Evolutionary conservation across 2,888 invertebrate genomes (phyloP).

Genomic region (Oscheius myriophilus): DNA sequence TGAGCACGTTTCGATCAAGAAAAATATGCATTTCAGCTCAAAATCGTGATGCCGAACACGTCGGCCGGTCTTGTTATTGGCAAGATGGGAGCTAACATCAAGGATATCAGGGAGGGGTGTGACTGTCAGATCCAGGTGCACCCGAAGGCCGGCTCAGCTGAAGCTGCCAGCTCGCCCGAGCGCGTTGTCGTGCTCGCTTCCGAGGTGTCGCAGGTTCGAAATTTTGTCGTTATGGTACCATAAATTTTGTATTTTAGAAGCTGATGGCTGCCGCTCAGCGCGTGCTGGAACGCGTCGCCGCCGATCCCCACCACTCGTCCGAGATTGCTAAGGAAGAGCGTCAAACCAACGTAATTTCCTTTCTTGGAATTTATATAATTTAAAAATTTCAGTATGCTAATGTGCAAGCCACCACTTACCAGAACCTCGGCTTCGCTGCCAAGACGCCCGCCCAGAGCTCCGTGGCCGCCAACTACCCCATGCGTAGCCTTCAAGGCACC

Average conservation of each 20-base stretch:
- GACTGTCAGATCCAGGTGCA: slow-evolving; percentile 76
- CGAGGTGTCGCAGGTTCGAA: slow-evolving; percentile 79
- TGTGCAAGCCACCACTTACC: too few relatives aligned
- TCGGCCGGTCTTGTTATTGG: slow-evolving; percentile 98
- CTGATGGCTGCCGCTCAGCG: slow-evolving; percentile 81
- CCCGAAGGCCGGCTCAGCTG: slow-evolving; percentile 82
- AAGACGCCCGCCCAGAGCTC: background rate
- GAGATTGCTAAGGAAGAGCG: slow-evolving; percentile 47
- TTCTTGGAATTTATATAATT: too few relatives aligned
- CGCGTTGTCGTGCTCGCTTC: slow-evolving; percentile 94
- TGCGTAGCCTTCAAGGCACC: too few relatives aligned
- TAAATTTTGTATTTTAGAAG: slow-evolving; percentile 33
- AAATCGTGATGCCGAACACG: slow-evolving; percentile 93
- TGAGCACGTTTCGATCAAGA: background rate
- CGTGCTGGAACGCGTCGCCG: slow-evolving; percentile 94
- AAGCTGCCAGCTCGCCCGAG: slow-evolving; percentile 85
- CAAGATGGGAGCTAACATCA: slow-evolving; percentile 93
- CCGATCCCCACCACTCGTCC: slow-evolving; percentile 83
- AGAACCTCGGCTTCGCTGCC: too few relatives aligned
- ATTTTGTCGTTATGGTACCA: background rate
- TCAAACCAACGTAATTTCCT: too few relatives aligned
- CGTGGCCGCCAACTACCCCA: too few relatives aligned
- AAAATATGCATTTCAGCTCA: slow-evolving; percentile 76
- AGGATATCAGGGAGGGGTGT: slow-evolving; percentile 73
- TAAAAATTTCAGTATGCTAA: too few relatives aligned